Base-by-base conservation (phyloP, 2,888 invertebrate genomes). In the Litoditis marina region DNA sequence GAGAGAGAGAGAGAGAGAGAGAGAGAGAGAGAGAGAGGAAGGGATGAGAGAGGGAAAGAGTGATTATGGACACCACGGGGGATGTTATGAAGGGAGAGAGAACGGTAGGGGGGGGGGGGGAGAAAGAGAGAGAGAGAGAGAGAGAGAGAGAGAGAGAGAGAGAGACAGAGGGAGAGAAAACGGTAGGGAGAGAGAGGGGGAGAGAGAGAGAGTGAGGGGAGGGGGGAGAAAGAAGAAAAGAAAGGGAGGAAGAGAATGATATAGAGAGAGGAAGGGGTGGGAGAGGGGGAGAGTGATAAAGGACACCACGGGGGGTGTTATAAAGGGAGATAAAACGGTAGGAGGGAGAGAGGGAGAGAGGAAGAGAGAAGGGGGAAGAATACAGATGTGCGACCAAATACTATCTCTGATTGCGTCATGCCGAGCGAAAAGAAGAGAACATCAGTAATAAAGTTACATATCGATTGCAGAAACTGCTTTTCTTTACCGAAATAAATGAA, bases 231-330 rank as follows among this genome's bases (percentile, higher is more conserved):
- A n/a, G n/a, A n/a, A n/a, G n/a, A n/a, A n/a, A n/a, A n/a, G n/a
- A n/a, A n/a, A n/a, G n/a, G n/a, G n/a, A n/a, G n/a, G n/a, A n/a
- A n/a, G n/a, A n/a, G n/a, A n/a, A n/a, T n/a, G n/a, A n/a, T n/a
- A n/a, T n/a, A n/a, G n/a, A n/a, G n/a, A n/a, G n/a, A 49, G 25
- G 16, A 22, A 49, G 7, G 5, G 16, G 11, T 11, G 49, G 19
- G 11, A 16, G 22, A 22, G n/a, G n/a, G n/a, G n/a, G 28, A 69
- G 84, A 31, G 76, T 78, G 39, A 69, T 78, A 13, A 63, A 80
- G 19, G 83, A 84, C 8, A 60, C 63, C 11, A 84, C 84, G 5
- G 84, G 84, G 68, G 78, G 81, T 34, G 6, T 65, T n/a, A 67
- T 57, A 6, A 54, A 34, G 1, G 77, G 76, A 16, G 42, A 65